Conservation (phyloP, 1,140 invertebrate species). For the Dendroctonus ponderosae region DNA sequence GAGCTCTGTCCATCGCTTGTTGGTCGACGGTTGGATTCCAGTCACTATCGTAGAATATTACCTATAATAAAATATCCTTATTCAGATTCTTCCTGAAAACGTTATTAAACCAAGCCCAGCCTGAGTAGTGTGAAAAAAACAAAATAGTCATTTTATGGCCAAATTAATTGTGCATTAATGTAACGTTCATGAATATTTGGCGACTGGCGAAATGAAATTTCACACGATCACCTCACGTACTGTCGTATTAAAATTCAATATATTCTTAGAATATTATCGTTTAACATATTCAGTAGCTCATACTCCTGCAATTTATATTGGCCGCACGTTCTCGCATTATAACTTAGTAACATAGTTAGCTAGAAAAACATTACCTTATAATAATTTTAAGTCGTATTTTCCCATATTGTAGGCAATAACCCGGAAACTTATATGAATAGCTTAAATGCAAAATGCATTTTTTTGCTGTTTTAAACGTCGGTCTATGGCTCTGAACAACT, state of each 20-base stretch:
- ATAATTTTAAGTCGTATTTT: conserved; percentile 17
- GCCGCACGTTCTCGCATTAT: conserved; percentile 25
- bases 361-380: conserved; percentile 30
- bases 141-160: conserved; percentile 18
- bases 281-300: conserved; percentile 31
- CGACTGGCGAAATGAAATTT: conserved; percentile 28
- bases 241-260: conserved; percentile 34
- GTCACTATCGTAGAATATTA: conserved; percentile 99
- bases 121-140: too few species aligned
- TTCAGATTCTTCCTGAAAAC: neutral
- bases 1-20: conserved; percentile 91
- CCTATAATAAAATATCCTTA: conserved; percentile 56
- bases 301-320: conserved; percentile 24
- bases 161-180: conserved; percentile 19
- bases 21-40: conserved; percentile 98
- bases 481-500: too few species aligned
- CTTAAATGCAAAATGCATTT: too few species aligned
- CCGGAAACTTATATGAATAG: too few species aligned
- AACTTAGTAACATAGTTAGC: conserved; percentile 36
- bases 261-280: conserved; percentile 34
- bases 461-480: too few species aligned
- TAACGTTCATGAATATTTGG: conserved; percentile 18
- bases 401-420: too few species aligned
- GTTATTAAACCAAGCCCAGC: neutral
- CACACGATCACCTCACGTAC: conserved; percentile 31